Evolutionary conservation across 2,113 vertebrate genomes (phyloP), one percentile per base, ranked within the genome.

Genomic region (Anseranas semipalmata): DNA sequence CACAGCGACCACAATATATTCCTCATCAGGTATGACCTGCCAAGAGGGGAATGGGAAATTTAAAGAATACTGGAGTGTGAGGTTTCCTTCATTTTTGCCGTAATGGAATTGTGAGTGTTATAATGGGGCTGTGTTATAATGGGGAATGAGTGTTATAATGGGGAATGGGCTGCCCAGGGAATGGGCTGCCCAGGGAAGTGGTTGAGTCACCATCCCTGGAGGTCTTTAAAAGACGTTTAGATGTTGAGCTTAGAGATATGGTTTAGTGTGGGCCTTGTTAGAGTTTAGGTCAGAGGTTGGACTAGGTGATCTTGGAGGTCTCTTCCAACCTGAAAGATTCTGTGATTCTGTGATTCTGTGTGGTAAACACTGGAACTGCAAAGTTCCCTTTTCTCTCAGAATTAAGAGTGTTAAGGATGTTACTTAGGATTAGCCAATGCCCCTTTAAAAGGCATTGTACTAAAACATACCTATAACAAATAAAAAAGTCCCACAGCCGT

Each of bases 1-100:
- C 50, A 98, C 98, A 7, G 98, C 97, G 50, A 98, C 98, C 9
- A 98, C 98, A 0, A 98, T 98, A 20, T 98, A 99, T 91, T 99
- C 98, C 14, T 98, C 98, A 22, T 98, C 99, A 98, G 99, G 99
- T 99, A 95, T 3, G 58, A 60, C 12, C 35, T 48, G 8, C 27
- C 12, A 4, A 71, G 25, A 48, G 65, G 41, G 10, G 4, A 58
- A 2, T 19, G 25, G 9, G 46, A 39, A 41, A 48, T 41, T 65
- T 41, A 43, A 70, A 76, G 17, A 37, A 15, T 30, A 1, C 16
- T 21, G 7, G 15, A 19, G 32, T 53, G 6, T 25, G 24, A 75
- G 13, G 3, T 39, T 86, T 81, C 62, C 25, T 76, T 92, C 4
- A 11, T 62, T 58, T 67, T 20, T 58, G 8, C 62, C 55, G 15